Base-by-base conservation (phyloP, 2,113 vertebrate species). In the Zosterops japonicus region DNA sequence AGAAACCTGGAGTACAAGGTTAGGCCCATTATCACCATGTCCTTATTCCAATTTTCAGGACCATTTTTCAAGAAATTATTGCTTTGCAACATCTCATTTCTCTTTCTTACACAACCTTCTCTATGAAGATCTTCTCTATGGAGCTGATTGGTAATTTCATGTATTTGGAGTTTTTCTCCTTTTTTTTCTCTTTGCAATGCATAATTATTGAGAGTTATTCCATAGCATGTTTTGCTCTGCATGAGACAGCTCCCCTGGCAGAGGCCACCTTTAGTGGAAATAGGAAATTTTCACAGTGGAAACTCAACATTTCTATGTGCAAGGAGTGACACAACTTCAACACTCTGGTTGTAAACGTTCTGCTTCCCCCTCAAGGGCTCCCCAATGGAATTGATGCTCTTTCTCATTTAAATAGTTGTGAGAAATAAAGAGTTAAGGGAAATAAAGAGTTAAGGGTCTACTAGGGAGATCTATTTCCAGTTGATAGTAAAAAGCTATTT, bases 81-180 rank as follows among this genome's bases (percentile, higher is more conserved):
- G 21, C 29, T 50, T 36, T 72, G 13, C 42, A 61, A 6, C 27
- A 57, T 56, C 72, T 61, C 29, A 14, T 75, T 81, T 87, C 60
- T 69, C 57, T 76, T 63, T 60, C 59, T 33, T 52, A 14, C 0
- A 2, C 53, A 56, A 4, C 35, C 47, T 49, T 49, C 47, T 49
- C 46, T 23, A 12, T 16, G 42, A 42, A 42, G 42, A 42, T 42
- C 35, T 68, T 69, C 47, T 42, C 25, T 15, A 0, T 74, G 76
- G 42, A 70, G 59, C 33, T 35, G 16, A 25, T 28, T 74, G 44
- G 24, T 42, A 42, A 68, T 83, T 52, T 52, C 33, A 27, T 63
- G 10, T 31, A 20, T 64, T 68, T 57, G 20, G 27, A 0, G 0
- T 2, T 35, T 60, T 28, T 1, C 0, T 1, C 13, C 5, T 3